A percentile compares a stretch with the other conserved stretches of the same genome.
phyloP scores from a whole-genome alignment of 1,140 invertebrate genomes.

The Ladona fulva region DNA sequence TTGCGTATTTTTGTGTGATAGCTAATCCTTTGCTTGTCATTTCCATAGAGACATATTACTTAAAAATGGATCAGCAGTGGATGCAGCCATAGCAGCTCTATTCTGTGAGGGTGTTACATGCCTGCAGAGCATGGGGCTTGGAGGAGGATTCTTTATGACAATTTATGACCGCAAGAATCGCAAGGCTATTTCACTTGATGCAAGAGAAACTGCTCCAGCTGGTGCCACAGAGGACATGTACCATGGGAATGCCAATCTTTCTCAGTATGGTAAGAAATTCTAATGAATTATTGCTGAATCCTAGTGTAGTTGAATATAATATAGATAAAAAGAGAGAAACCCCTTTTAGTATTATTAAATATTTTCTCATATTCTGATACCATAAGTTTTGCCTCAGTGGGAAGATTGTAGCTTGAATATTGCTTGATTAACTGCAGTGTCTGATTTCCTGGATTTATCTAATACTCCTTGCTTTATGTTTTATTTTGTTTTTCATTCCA shows the following conservation, averaged over 20 bases:
- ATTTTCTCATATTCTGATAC: too few relatives aligned
- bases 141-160: constrained; percentile 73
- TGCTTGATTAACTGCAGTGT: too few relatives aligned
- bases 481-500: too few relatives aligned
- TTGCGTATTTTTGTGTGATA: too few relatives aligned
- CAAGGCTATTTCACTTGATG: constrained; percentile 45
- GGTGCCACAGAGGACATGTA: constrained; percentile 52
- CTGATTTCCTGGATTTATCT: too few relatives aligned
- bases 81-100: constrained; percentile 68
- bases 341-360: too few relatives aligned
- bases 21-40: constrained; percentile 18
- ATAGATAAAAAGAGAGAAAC: too few relatives aligned
- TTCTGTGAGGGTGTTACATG: constrained; percentile 79
- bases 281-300: too few relatives aligned
- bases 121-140: constrained; percentile 69
- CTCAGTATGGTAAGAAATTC: constrained; percentile 38
- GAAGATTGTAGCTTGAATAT: too few relatives aligned
- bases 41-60: constrained; percentile 47
- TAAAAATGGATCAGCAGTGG: constrained; percentile 65
- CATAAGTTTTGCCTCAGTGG: too few relatives aligned
- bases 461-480: too few relatives aligned
- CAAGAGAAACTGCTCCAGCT: constrained; percentile 58
- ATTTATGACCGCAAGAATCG: constrained; percentile 52
- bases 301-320: too few relatives aligned
- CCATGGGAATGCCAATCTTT: constrained; percentile 38